These are phyloP conservation scores for Saccostrea cuccullata DNA, from an alignment of 1,140 invertebrate genomes.

Conservation along the genomic window DNA sequence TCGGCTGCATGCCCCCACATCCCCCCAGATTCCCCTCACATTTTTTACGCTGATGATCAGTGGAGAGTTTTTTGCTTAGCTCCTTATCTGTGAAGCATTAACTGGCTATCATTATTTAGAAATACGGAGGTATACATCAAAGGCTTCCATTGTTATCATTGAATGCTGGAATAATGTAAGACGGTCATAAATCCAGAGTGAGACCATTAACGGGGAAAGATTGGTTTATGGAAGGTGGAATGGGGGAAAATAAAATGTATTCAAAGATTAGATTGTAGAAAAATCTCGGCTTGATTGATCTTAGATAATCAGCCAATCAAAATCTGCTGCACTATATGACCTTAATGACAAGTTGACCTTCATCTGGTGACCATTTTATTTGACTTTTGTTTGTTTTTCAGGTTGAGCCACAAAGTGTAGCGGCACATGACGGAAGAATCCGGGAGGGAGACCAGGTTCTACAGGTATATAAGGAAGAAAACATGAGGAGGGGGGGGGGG, in stretches of 20 bases:
- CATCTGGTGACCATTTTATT: background rate
- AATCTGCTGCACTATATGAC: background rate
- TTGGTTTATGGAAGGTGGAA: constrained; percentile 1
- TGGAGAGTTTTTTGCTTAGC: background rate
- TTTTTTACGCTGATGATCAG: constrained; percentile 7
- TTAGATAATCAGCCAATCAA: background rate
- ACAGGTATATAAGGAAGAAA: constrained; percentile 69
- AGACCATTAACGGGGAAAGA: background rate
- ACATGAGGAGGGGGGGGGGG: too few relatives aligned
- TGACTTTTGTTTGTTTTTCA: constrained; percentile 64
- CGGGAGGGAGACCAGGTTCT: constrained; percentile 88
- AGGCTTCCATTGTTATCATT: background rate
- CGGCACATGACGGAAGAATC: constrained; percentile 84
- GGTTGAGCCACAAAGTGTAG: constrained; percentile 85
- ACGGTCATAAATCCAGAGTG: constrained; percentile 7
- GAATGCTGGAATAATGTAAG: background rate
- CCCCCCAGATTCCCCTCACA: too few relatives aligned
- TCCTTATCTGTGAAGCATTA: background rate
- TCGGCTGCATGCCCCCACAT: background rate
- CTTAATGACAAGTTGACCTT: background rate
- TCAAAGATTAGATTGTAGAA: constrained; percentile 7
- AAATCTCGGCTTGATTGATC: background rate
- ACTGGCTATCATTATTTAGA: constrained; percentile 29
- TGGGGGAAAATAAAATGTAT: background rate
- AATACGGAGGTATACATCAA: constrained; percentile 6